A percentile compares a stretch with the other conserved stretches of the same genome.
Conservation (phyloP, 2,113 vertebrate species). For the Cathartes aura region DNA sequence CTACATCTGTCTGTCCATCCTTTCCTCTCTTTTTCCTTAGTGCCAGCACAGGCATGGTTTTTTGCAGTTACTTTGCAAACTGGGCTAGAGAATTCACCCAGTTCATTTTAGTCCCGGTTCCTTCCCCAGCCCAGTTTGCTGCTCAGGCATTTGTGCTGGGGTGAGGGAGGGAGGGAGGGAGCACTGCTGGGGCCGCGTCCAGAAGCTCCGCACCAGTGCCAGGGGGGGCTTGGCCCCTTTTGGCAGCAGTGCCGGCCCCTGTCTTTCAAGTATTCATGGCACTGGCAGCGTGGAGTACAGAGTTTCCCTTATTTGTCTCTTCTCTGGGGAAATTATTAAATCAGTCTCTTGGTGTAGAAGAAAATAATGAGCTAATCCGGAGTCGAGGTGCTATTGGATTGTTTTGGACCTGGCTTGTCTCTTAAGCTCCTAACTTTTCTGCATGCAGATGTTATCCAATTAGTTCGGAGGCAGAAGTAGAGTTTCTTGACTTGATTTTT, state of each 20-base stretch:
- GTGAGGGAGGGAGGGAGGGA: neutral
- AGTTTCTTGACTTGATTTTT: constrained; percentile 47
- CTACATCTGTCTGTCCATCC: neutral
- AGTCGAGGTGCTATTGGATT: neutral
- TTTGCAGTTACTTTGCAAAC: neutral
- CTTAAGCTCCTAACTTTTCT: constrained; percentile 32
- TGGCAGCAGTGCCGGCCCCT: neutral
- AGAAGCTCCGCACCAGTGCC: neutral
- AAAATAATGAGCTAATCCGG: constrained; percentile 37
- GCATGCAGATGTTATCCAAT: constrained; percentile 52
- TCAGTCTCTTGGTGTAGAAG: constrained; percentile 25
- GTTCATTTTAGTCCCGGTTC: neutral
- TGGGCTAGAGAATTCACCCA: neutral
- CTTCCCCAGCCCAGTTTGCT: neutral
- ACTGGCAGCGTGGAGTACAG: neutral
- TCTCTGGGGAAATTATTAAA: constrained; percentile 14
- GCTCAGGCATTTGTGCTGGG: neutral
- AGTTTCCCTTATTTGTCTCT: neutral
- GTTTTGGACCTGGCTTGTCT: neutral
- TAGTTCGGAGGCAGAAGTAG: neutral
- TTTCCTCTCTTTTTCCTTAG: neutral
- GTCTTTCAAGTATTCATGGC: neutral
- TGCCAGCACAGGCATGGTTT: neutral
- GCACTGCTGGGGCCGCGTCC: fast-evolving
- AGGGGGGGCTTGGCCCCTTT: neutral